Percentiles rank a stretch among this genome's conserved stretches.
phyloP scores from a whole-genome alignment of 2,113 vertebrate genomes.

The Cheilinus undulatus region DNA sequence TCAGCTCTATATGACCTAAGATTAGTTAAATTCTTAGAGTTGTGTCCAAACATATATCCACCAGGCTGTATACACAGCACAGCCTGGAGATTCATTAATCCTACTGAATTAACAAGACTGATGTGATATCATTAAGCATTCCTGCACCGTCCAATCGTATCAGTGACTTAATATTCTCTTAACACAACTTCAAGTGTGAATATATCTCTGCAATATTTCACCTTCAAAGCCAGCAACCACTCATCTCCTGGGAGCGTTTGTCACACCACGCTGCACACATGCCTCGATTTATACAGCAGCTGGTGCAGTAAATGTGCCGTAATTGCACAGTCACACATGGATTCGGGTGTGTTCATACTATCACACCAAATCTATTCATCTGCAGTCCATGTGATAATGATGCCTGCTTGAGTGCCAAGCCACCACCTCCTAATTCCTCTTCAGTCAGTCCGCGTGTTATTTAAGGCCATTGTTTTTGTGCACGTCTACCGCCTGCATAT shows the following conservation, averaged over 20 bases:
- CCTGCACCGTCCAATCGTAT: constrained; percentile 9
- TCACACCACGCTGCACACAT: constrained; percentile 60
- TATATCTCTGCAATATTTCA: constrained; percentile 61
- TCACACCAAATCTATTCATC: constrained; percentile 71
- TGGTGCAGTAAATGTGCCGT: constrained; percentile 74
- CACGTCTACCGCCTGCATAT: constrained; percentile 6
- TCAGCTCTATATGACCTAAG: background rate
- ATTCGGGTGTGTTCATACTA: constrained; percentile 61
- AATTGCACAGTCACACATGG: constrained; percentile 75
- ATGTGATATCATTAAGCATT: constrained; percentile 26
- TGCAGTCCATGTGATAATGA: constrained; percentile 74
- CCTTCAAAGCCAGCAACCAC: constrained; percentile 60
- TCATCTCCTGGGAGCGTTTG: constrained; percentile 65
- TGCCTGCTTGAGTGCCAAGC: constrained; percentile 36
- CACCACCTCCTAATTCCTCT: constrained; percentile 6
- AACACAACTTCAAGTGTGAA: constrained; percentile 51
- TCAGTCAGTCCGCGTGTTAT: constrained; percentile 28
- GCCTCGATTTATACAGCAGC: constrained; percentile 73
- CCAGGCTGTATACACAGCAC: background rate
- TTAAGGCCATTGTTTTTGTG: constrained; percentile 48
- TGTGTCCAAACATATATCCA: background rate
- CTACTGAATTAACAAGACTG: constrained; percentile 20
- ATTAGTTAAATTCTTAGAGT: background rate
- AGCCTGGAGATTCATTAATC: constrained; percentile 2
- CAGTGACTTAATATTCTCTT: constrained; percentile 56